Base-by-base conservation (phyloP, 1,140 invertebrate species). In the Neomicropteryx cornuta region DNA sequence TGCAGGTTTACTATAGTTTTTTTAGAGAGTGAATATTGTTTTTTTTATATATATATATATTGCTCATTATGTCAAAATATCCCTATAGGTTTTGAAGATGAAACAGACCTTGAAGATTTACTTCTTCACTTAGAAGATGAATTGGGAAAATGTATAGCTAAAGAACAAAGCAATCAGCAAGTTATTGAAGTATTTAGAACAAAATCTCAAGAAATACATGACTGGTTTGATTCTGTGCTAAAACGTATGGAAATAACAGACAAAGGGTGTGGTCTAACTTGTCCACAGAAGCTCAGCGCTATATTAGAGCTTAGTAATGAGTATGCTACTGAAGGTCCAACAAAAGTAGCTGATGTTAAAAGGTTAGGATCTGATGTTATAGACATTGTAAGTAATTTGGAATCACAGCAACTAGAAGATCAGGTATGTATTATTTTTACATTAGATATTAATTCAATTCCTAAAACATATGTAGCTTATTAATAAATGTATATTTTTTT, bases 331-430 rank as follows among this genome's bases (percentile, higher is more conserved):
- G 67, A 77, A 47, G 78, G 80, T 5, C 75, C 81, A 49, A 70
- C 72, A 14, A 77, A 73, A 48, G 57, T 83, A 18, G 73, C 76
- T 17, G 73, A 77, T 41, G 70, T 87, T 0, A 83, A 81, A 47
- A 60, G 65, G 29, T 66, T 83, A 18, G 82, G 77, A 1, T 58
- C 73, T 6, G 68, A 81, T 57, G 81, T 88, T 18, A 81, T 78
- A 33, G 79, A 83, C 38, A 75, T 86, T 22, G 81, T 88, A 2
- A 88, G 83, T 55, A 88, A 85, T 58, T 62, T 88, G 27, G 91
- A 94, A 58, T 81, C 81, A 0, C 87, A 93, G 47, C 86, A 93
- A 59, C 80, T 94, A 14, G 87, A 93, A 55, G 90, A 94, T 54
- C 83, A 86, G 68, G 70, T 73, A 57, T 53, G 52, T 58, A 42